These are phyloP conservation scores for Sarcophilus harrisii DNA, from an alignment of 2,797 vertebrate species.

Conservation along the genomic window DNA sequence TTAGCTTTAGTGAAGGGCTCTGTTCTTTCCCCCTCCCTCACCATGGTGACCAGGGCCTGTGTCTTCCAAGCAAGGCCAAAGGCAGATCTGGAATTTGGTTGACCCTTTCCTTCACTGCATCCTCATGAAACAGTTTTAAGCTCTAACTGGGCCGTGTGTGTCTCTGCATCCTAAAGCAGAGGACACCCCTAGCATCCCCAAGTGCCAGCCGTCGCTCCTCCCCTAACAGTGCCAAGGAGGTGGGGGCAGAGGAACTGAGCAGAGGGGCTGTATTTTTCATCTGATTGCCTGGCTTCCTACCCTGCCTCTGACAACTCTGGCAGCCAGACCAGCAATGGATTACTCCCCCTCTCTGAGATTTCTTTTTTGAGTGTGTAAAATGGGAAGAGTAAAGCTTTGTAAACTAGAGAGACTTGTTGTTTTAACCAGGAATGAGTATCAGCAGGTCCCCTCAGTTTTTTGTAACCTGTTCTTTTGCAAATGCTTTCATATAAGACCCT, in stretches of 20 bases:
- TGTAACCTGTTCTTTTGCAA: not conserved
- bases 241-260: not conserved
- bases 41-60: not conserved
- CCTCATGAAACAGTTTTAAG: slow-evolving; percentile 15
- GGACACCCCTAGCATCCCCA: not conserved
- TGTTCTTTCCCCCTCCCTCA: not conserved
- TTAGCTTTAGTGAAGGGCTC: not conserved
- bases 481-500: not conserved
- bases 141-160: slow-evolving; percentile 44
- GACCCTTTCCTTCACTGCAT: slow-evolving; percentile 57
- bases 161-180: slow-evolving; percentile 37
- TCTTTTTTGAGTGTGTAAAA: not conserved
- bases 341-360: not conserved
- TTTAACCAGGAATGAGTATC: not conserved
- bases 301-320: not conserved
- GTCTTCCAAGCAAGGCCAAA: not conserved
- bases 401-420: not conserved
- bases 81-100: slow-evolving; percentile 48
- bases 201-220: not conserved
- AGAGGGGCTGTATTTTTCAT: not conserved
- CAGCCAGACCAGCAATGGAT: not conserved
- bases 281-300: not conserved
- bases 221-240: not conserved
- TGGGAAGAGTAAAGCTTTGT: not conserved
- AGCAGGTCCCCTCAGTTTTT: not conserved